Base-by-base conservation (phyloP, 2,113 vertebrate species). In the Megaceryle maxima region DNA sequence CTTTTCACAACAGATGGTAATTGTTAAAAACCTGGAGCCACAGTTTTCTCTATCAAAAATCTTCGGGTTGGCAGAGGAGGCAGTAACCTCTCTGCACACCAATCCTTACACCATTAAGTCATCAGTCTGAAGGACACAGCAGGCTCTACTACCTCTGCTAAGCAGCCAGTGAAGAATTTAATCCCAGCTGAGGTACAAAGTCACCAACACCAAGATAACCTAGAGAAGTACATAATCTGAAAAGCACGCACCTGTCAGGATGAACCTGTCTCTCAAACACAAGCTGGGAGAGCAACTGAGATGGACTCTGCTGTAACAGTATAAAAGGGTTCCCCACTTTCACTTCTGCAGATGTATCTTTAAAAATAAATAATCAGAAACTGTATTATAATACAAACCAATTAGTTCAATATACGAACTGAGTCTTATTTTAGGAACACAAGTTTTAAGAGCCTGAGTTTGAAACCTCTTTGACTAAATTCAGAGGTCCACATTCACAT, bases 241-340 rank as follows among this genome's bases (percentile, higher is more conserved):
- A 94, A 73, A 89, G 25, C 22, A 78, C 95, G 44, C 98, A 99
- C 99, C 99, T 99, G 93, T 99, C 98, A 93, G 99, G 99, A 72
- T 98, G 98, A 79, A 99, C 98, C 92, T 99, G 99, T 90, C 98
- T 98, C 78, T 99, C 99, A 96, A 99, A 99, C n/a, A 99, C 93
- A 93, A 99, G 98, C 86, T 99, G 97, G 25, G 99, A 99, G 35
- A 99, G 97, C 66, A 99, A 98, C 88, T 99, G 99, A 78, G 98
- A 98, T 22, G 99, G 99, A 24, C 98, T 96, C 96, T 99, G 99
- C 59, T 99, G 99, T 76, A 99, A 95, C 43, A 99, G 97, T 91
- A 99, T 97, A 79, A 99, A 99, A 39, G 99, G 99, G 94, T 99
- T 99, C 70, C 98, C 99, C n/a, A 99, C 96, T 95, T 98, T 99